Percentiles rank a stretch among this genome's conserved stretches.
Conservation (phyloP, 2,888 invertebrate genomes). For the Hoplodrina ambigua region DNA sequence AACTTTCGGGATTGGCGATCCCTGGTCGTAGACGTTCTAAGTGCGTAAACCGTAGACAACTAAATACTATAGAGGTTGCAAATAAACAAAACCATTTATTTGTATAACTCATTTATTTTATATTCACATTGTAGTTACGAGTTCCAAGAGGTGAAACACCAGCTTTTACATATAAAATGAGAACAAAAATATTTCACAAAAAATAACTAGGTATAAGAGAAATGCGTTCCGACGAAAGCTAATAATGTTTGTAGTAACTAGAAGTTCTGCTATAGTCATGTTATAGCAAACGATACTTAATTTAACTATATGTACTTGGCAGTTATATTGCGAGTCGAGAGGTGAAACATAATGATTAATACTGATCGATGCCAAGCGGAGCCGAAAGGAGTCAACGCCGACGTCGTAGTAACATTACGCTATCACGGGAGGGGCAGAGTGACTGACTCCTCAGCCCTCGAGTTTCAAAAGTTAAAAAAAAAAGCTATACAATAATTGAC, state of each 20-base stretch:
- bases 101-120: constrained; percentile 91
- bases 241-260: constrained; percentile 73
- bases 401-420: constrained; percentile 62
- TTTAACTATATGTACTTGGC: constrained; percentile 73
- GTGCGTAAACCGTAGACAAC: no score
- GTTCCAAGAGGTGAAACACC: constrained; percentile 86
- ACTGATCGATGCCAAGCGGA: constrained; percentile 85
- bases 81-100: constrained; percentile 72
- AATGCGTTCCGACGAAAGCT: constrained; percentile 87
- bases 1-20: no score
- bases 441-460: constrained; percentile 80
- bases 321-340: constrained; percentile 67
- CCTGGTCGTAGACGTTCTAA: no score
- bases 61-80: no score
- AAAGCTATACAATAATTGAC: constrained; percentile 89
- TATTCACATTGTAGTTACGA: constrained; percentile 89
- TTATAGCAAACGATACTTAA: constrained; percentile 71
- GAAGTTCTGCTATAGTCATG: constrained; percentile 71
- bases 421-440: constrained; percentile 78
- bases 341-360: constrained; percentile 79
- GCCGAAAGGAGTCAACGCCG: constrained; percentile 59
- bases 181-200: constrained; percentile 87
- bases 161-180: constrained; percentile 88
- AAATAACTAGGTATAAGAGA: constrained; percentile 85
- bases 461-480: constrained; percentile 74